phyloP scores from a whole-genome alignment of 2,797 vertebrate species.

The Falco rusticolus region DNA sequence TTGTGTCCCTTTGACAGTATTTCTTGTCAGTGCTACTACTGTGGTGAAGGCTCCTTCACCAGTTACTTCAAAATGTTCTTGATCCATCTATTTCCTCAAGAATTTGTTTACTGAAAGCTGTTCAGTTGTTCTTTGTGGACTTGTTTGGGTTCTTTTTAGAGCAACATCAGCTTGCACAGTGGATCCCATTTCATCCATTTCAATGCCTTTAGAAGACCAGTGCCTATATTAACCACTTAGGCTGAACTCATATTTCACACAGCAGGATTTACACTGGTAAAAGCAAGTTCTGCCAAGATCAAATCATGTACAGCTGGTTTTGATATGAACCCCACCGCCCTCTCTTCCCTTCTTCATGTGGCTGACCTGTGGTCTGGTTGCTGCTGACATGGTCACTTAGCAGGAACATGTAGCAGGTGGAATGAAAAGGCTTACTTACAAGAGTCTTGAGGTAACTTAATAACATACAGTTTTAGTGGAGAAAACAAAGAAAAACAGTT shows the following conservation, averaged over 20 bases:
- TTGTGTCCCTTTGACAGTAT: not conserved
- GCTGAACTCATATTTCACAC: not conserved
- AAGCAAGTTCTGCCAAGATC: not conserved
- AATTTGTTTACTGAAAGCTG: not conserved
- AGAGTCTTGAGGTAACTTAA: not conserved
- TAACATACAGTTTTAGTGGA: not conserved
- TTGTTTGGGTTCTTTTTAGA: not conserved
- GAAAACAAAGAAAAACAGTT: not conserved
- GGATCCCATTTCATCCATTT: not conserved
- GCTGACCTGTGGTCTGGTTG: not conserved
- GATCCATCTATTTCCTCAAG: not conserved
- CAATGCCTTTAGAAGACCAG: not conserved
- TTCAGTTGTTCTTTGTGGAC: not conserved
- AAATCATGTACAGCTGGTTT: not conserved
- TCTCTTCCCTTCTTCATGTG: accelerated
- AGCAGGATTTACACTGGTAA: not conserved
- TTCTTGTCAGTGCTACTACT: not conserved
- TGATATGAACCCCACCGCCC: not conserved
- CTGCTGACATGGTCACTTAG: not conserved
- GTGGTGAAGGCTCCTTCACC: not conserved
- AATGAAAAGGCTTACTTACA: not conserved
- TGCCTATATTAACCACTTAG: not conserved
- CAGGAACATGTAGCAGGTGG: not conserved
- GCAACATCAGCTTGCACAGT: not conserved
- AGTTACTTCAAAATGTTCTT: not conserved